Conservation (phyloP, 1,140 invertebrate genomes). For the Anastatus disparis region DNA sequence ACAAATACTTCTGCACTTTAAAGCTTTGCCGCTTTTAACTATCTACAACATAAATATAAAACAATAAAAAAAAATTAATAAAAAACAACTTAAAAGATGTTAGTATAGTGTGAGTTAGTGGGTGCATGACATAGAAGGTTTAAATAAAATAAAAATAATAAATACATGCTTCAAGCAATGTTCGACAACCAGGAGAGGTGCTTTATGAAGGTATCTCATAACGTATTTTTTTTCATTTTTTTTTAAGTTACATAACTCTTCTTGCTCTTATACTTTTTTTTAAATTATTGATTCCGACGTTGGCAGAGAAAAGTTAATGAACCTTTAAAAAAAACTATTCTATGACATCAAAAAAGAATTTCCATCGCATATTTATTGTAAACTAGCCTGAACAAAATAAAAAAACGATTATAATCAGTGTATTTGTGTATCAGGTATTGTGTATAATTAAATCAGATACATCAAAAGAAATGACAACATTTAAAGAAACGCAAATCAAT, state of each 20-base stretch:
- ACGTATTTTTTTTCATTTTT: slow-evolving; percentile 31
- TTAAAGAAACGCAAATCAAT: too few relatives aligned
- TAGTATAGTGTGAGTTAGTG: slow-evolving; percentile 31
- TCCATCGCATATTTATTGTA: too few relatives aligned
- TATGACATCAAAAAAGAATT: too few relatives aligned
- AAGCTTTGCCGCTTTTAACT: slow-evolving; percentile 4
- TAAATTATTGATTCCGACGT: too few relatives aligned
- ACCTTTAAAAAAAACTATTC: too few relatives aligned
- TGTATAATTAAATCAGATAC: background rate
- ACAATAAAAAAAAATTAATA: background rate
- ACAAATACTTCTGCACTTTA: background rate
- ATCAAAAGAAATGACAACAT: background rate
- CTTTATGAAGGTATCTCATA: too few relatives aligned
- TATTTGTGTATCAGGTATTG: background rate
- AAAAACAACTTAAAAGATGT: slow-evolving; percentile 12
- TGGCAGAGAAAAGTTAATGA: too few relatives aligned
- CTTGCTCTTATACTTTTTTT: background rate
- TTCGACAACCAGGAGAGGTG: slow-evolving; percentile 42
- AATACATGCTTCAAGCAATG: slow-evolving; percentile 56
- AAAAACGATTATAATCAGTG: background rate
- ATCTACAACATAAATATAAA: slow-evolving; percentile 1
- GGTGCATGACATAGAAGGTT: slow-evolving; percentile 7
- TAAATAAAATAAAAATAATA: slow-evolving; percentile 22
- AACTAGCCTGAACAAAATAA: too few relatives aligned
- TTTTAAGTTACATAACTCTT: slow-evolving; percentile 4